Conservation (phyloP, 1,140 invertebrate species). For the Pogonognathellus flavescens region DNA sequence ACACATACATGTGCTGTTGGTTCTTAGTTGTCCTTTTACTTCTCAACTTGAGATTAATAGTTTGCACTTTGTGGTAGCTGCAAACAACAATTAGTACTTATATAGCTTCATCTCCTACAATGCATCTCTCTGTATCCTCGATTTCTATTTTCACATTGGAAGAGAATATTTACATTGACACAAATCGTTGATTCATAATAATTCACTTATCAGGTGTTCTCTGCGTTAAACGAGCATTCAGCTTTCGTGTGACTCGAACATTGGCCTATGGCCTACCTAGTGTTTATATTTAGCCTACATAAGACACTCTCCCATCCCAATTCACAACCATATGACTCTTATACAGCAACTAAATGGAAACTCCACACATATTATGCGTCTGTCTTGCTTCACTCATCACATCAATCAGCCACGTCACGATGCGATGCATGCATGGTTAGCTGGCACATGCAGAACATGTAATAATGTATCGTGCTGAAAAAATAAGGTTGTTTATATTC, state of each 20-base stretch:
- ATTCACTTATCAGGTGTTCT: conserved; percentile 22
- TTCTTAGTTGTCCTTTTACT: too few species aligned
- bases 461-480: too few species aligned
- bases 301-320: conserved; percentile 22
- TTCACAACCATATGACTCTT: not conserved
- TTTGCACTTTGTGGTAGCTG: not conserved
- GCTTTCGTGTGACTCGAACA: not conserved
- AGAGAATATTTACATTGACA: not conserved
- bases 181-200: not conserved
- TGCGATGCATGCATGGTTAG: too few species aligned
- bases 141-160: not conserved
- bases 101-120: too few species aligned
- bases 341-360: too few species aligned
- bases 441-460: too few species aligned
- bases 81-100: not conserved
- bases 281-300: conserved; percentile 23
- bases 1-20: not conserved
- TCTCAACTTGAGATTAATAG: not conserved
- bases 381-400: not conserved
- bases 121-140: not conserved
- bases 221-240: not conserved
- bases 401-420: conserved; percentile 22
- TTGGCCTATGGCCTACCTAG: conserved; percentile 27
- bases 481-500: too few species aligned
- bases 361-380: not conserved